phyloP scores from a whole-genome alignment of 2,888 invertebrate species.

The Lymantria monacha region DNA sequence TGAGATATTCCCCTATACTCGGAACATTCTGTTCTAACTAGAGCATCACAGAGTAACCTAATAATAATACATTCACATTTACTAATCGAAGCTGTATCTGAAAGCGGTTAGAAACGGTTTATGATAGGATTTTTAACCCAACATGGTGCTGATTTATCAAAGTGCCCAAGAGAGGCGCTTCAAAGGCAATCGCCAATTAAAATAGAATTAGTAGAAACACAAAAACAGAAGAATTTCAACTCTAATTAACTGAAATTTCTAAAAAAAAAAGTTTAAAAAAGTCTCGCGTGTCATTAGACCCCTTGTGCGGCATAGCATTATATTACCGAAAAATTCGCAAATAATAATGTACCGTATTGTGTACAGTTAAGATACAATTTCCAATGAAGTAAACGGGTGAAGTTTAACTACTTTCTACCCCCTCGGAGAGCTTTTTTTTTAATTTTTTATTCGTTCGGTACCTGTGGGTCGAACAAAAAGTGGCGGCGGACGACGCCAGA shows the following conservation, averaged over 20 bases:
- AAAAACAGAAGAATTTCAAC: conserved; percentile 47
- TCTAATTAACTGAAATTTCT: conserved; percentile 64
- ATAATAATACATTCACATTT: too few species aligned
- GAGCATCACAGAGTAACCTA: too few species aligned
- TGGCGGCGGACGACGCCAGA: conserved; percentile 39
- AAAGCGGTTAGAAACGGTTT: too few species aligned
- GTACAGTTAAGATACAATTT: conserved; percentile 17
- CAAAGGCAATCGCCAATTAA: conserved; percentile 44
- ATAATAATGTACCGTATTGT: conserved; percentile 6
- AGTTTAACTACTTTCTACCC: conserved; percentile 46
- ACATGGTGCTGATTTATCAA: too few species aligned
- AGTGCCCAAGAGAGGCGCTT: conserved; percentile 22
- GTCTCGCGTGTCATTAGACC: conserved; percentile 72
- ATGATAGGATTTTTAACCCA: too few species aligned
- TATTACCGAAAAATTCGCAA: conserved; percentile 5
- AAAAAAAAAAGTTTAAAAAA: conserved; percentile 48
- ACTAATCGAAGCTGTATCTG: too few species aligned
- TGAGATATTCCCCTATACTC: too few species aligned
- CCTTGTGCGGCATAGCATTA: conserved; percentile 34
- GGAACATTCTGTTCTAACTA: too few species aligned
- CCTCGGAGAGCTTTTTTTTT: conserved; percentile 55
- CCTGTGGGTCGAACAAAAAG: conserved; percentile 65
- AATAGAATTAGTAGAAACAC: conserved; percentile 54
- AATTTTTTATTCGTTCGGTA: conserved; percentile 56
- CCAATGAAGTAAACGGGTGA: conserved; percentile 8